Conservation (phyloP, 2,113 vertebrate species). For the Athene noctua region DNA sequence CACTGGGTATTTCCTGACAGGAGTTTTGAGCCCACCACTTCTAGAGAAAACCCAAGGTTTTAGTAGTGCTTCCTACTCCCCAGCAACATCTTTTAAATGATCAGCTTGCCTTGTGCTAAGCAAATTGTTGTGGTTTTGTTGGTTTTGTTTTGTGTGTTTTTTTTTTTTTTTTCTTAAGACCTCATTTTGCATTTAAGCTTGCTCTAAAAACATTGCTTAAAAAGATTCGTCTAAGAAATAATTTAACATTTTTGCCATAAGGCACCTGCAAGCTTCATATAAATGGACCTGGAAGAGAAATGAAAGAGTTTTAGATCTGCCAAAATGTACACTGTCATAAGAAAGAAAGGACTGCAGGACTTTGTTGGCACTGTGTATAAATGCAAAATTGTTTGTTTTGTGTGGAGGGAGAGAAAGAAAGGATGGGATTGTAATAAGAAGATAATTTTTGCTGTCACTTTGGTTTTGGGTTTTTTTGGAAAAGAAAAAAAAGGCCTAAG, state of each 20-base stretch:
- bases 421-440: not conserved
- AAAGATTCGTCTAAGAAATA: conserved; percentile 50
- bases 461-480: not conserved
- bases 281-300: conserved; percentile 58
- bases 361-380: not conserved
- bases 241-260: conserved; percentile 62
- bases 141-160: not conserved
- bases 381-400: not conserved
- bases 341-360: conserved; percentile 9
- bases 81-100: not conserved
- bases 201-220: conserved; percentile 21
- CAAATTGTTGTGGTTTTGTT: not conserved
- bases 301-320: conserved; percentile 49
- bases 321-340: conserved; percentile 27
- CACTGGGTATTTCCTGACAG: not conserved
- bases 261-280: conserved; percentile 51
- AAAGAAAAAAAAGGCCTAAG: not conserved
- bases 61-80: not conserved
- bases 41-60: not conserved
- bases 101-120: not conserved
- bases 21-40: not conserved
- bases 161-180: not conserved
- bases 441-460: conserved; percentile 10
- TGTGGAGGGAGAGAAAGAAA: not conserved
- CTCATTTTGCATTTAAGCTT: conserved; percentile 30